Conservation (phyloP, 2,797 vertebrate species). For the Simalia tracyae region DNA sequence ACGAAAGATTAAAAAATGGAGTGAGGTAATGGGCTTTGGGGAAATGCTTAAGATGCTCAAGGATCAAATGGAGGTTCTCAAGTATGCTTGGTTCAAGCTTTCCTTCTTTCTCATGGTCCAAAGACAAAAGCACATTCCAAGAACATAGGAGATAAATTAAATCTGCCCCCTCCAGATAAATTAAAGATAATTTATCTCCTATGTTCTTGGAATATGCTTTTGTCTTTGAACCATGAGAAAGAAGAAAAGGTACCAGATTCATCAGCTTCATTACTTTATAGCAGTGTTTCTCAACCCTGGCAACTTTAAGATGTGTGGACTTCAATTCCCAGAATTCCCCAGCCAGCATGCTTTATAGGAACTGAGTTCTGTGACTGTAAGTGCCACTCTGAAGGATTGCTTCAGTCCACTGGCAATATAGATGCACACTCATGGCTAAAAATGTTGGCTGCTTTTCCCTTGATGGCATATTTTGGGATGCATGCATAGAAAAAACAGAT, state of each 20-base stretch:
- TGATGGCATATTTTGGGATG: background rate
- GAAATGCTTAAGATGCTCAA: background rate
- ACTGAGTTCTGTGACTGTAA: background rate
- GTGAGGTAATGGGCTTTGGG: background rate
- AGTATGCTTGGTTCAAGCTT: background rate
- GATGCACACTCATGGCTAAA: background rate
- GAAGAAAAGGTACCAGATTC: too few species aligned
- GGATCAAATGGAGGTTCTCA: conserved; percentile 31
- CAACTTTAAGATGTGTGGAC: background rate
- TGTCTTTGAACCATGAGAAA: background rate
- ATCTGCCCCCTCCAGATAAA: too few species aligned
- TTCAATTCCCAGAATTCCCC: background rate
- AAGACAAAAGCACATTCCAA: background rate
- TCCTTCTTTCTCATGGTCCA: background rate
- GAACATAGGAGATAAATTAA: background rate
- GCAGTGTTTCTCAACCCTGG: background rate
- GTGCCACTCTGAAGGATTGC: background rate
- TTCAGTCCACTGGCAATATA: background rate
- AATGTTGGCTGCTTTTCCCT: background rate
- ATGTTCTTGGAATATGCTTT: background rate
- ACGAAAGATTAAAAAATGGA: conserved; percentile 11
- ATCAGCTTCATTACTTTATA: background rate
- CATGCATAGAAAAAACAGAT: too few species aligned
- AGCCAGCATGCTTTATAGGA: background rate
- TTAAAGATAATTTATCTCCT: background rate